Conservation (phyloP, 2,113 vertebrate species). For the Antechinus stuartii region DNA sequence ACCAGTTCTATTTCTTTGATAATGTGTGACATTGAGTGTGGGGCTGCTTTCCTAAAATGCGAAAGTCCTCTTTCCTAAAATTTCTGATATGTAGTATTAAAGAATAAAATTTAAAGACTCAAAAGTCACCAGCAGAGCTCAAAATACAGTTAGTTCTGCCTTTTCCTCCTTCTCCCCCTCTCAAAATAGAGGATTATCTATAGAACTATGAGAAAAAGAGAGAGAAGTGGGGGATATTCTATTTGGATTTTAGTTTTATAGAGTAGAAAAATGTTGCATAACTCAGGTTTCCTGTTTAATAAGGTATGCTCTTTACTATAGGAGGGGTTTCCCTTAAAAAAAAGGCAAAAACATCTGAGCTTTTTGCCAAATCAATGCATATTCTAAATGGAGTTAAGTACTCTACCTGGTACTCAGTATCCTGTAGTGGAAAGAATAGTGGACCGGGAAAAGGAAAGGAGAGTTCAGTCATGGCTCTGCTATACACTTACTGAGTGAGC, state of each 20-base stretch:
- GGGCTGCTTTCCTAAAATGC: neutral
- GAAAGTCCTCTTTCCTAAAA: neutral
- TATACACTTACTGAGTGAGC: neutral
- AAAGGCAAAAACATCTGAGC: neutral
- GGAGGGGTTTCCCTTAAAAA: neutral
- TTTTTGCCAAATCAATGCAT: neutral
- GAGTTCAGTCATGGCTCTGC: neutral
- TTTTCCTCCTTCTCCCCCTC: neutral
- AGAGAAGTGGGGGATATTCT: neutral
- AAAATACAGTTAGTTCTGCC: slow-evolving; percentile 8
- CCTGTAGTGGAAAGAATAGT: neutral
- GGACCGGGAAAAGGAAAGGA: neutral
- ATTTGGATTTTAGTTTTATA: slow-evolving; percentile 44
- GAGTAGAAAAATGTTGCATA: neutral
- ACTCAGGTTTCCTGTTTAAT: neutral
- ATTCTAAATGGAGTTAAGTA: neutral
- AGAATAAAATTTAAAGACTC: neutral
- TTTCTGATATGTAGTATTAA: neutral
- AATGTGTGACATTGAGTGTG: neutral
- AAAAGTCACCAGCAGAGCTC: neutral
- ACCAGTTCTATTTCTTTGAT: neutral
- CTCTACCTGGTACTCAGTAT: neutral
- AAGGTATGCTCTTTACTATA: neutral
- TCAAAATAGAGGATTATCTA: neutral
- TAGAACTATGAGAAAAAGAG: neutral